Evolutionary conservation across 2,113 vertebrate species (phyloP).

Genomic region (Eleginops maclovinus): DNA sequence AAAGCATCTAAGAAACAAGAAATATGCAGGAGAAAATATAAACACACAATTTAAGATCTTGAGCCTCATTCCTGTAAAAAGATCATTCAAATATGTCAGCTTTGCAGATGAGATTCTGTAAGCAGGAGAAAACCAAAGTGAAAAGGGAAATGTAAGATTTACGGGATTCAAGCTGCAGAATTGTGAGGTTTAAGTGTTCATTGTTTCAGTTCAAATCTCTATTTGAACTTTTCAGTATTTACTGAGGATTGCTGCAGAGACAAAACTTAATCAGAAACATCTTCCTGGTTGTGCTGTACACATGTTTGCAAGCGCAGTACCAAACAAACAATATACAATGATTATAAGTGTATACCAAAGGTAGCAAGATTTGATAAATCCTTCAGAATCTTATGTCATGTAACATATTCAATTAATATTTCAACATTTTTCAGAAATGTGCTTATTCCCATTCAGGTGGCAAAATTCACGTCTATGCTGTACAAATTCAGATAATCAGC

Average conservation of each 20-base stretch:
- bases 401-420: slow-evolving; percentile 20
- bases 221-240: slow-evolving; percentile 11
- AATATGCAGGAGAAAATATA: background rate
- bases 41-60: slow-evolving; percentile 23
- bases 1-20: slow-evolving; percentile 8
- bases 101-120: slow-evolving; percentile 1
- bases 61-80: slow-evolving; percentile 13
- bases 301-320: slow-evolving; percentile 44
- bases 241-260: slow-evolving; percentile 10
- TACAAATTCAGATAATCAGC: background rate
- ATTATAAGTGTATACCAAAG: slow-evolving; percentile 43
- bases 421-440: slow-evolving; percentile 4
- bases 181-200: slow-evolving; percentile 28
- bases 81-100: background rate
- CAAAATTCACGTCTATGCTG: background rate
- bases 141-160: background rate
- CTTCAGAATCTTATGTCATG: slow-evolving; percentile 36
- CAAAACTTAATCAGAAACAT: slow-evolving; percentile 7
- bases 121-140: background rate
- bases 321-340: slow-evolving; percentile 34
- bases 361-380: slow-evolving; percentile 32
- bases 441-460: background rate
- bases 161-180: slow-evolving; percentile 3
- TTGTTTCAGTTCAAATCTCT: background rate
- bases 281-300: slow-evolving; percentile 31